Conservation (phyloP, 2,888 invertebrate species). For the Acholoe squamosa region DNA sequence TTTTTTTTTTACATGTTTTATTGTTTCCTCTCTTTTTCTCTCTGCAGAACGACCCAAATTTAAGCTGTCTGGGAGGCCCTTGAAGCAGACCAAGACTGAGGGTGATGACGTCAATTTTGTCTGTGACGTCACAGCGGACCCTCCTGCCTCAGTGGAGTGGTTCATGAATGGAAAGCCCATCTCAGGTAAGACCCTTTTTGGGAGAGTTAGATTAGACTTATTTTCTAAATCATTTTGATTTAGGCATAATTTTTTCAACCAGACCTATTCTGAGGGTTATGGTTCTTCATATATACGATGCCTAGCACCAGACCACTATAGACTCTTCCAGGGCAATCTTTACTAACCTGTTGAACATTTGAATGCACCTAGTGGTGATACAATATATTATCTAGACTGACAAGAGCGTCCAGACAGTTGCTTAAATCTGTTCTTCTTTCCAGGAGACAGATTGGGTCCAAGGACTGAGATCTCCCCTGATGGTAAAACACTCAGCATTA, state of each 20-base stretch:
- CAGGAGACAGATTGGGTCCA: neutral
- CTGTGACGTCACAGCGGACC: conserved; percentile 54
- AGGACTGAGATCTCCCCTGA: conserved; percentile 26
- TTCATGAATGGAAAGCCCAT: conserved; percentile 54
- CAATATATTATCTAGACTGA: too few species aligned
- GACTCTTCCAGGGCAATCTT: neutral
- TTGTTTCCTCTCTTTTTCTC: too few species aligned
- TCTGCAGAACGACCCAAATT: too few species aligned
- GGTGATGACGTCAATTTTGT: neutral
- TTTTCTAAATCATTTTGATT: too few species aligned
- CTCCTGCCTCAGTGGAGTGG: conserved; percentile 53
- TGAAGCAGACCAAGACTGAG: neutral
- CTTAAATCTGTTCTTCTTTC: too few species aligned
- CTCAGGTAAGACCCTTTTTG: conserved; percentile 24
- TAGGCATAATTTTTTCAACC: neutral
- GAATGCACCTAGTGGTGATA: neutral
- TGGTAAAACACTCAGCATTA: conserved; percentile 60
- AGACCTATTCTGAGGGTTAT: neutral
- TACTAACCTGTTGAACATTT: neutral
- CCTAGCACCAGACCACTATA: neutral
- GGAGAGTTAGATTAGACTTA: too few species aligned
- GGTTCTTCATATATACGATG: neutral
- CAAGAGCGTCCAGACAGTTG: too few species aligned
- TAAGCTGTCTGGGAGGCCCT: too few species aligned
- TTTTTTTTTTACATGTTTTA: too few species aligned